Evolutionary conservation across 1,140 invertebrate genomes (phyloP).

Genomic region (Macrosteles quadrilineatus): DNA sequence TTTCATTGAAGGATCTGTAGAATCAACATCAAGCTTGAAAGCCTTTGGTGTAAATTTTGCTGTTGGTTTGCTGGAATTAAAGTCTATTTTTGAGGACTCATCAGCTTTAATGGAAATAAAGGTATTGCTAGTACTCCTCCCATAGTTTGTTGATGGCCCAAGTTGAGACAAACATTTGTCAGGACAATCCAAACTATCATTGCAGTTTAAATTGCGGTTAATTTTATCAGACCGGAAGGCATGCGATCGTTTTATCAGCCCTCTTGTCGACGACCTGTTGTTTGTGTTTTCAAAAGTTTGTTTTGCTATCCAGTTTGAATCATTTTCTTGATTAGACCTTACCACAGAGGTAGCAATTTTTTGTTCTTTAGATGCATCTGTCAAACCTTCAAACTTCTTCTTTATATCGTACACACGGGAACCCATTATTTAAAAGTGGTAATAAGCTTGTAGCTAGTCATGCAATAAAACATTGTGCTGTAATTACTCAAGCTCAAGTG

Average conservation of each 20-base stretch:
- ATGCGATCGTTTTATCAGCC: slow-evolving; percentile 36
- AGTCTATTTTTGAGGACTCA: too few species aligned
- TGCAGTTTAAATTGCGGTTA: not conserved
- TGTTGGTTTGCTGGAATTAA: too few species aligned
- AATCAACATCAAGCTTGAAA: too few species aligned
- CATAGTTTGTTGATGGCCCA: not conserved
- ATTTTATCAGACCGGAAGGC: slow-evolving; percentile 36
- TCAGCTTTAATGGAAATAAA: not conserved
- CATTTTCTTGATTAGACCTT: not conserved
- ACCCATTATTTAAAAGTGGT: not conserved
- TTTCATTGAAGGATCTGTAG: too few species aligned
- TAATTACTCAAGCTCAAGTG: too few species aligned
- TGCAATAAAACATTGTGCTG: not conserved
- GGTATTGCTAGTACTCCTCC: not conserved
- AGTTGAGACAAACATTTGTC: not conserved
- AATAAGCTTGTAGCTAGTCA: not conserved
- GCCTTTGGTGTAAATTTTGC: too few species aligned
- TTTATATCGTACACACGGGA: slow-evolving; percentile 34
- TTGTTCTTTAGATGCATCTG: slow-evolving; percentile 14
- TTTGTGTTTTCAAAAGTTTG: not conserved
- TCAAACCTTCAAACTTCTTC: slow-evolving; percentile 38
- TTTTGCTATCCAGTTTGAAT: not conserved
- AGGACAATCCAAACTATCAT: slow-evolving; percentile 5
- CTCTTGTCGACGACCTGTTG: not conserved
- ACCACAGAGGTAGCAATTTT: not conserved